phyloP scores from a whole-genome alignment of 2,113 vertebrate genomes.

The Amphilophus citrinellus region DNA sequence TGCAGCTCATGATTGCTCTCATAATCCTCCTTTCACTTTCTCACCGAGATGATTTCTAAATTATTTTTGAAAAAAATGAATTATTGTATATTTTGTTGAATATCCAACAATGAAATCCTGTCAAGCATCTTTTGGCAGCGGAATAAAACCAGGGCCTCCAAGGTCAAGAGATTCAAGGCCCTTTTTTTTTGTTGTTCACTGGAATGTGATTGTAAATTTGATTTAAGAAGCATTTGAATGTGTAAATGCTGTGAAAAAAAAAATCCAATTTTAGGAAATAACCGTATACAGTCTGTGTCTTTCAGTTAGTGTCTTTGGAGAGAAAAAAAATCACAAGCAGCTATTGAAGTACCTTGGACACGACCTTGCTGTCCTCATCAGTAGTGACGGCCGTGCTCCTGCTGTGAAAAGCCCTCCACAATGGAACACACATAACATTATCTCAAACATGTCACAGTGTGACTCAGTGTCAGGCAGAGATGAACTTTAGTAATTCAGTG shows the following conservation, averaged over 20 bases:
- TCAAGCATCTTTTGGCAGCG: background rate
- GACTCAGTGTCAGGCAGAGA: background rate
- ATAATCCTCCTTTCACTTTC: background rate
- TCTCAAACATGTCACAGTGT: background rate
- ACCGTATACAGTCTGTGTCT: background rate
- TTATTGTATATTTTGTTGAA: background rate
- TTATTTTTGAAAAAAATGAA: constrained; percentile 11
- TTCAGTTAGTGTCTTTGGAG: background rate
- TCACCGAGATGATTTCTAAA: background rate
- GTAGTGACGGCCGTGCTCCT: background rate
- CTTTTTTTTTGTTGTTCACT: background rate
- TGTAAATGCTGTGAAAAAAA: background rate
- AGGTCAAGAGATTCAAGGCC: background rate
- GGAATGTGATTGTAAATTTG: background rate
- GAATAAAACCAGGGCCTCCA: background rate
- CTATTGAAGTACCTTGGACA: background rate
- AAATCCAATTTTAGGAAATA: background rate
- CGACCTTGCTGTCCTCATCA: constrained; percentile 2
- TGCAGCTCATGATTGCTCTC: background rate
- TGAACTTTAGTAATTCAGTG: constrained; percentile 11
- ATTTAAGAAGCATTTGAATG: constrained; percentile 9
- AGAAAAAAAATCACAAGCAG: background rate
- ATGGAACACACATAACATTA: background rate
- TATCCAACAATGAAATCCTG: background rate
- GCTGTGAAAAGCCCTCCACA: constrained; percentile 11